These are phyloP conservation scores for Noctua comes DNA, from an alignment of 2,888 invertebrate species.

Conservation along the genomic window DNA sequence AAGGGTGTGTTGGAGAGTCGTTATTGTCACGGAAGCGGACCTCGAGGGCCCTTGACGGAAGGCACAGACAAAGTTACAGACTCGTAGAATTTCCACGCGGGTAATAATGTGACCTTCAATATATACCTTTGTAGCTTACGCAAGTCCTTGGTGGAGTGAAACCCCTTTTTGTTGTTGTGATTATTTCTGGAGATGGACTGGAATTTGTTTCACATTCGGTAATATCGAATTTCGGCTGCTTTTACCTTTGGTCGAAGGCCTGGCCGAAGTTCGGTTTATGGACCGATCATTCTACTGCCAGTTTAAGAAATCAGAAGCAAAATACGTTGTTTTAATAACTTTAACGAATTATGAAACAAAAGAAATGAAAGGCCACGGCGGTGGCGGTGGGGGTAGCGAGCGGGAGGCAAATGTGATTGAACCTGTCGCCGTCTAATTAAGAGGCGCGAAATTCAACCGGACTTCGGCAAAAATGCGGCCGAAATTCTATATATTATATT, in stretches of 20 bases:
- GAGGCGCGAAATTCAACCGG: no score
- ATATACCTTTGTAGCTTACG: slow-evolving; percentile 35
- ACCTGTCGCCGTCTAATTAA: no score
- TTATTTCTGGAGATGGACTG: neutral
- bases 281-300: no score
- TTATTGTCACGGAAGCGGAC: slow-evolving; percentile 67
- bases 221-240: neutral
- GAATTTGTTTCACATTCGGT: neutral
- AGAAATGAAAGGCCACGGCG: no score
- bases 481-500: no score
- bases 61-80: slow-evolving; percentile 51
- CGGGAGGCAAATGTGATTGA: no score
- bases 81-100: slow-evolving; percentile 52
- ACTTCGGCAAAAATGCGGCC: no score
- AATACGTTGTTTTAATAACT: no score
- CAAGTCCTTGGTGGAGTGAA: slow-evolving; percentile 7
- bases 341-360: no score
- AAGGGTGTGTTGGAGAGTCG: slow-evolving; percentile 63
- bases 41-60: slow-evolving; percentile 48
- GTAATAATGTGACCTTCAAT: slow-evolving; percentile 47
- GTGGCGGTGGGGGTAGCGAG: no score
- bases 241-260: neutral
- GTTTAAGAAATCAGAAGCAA: neutral
- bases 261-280: neutral
- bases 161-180: slow-evolving; percentile 24